phyloP scores from a whole-genome alignment of 2,113 vertebrate genomes.

The Varanus komodoensis region DNA sequence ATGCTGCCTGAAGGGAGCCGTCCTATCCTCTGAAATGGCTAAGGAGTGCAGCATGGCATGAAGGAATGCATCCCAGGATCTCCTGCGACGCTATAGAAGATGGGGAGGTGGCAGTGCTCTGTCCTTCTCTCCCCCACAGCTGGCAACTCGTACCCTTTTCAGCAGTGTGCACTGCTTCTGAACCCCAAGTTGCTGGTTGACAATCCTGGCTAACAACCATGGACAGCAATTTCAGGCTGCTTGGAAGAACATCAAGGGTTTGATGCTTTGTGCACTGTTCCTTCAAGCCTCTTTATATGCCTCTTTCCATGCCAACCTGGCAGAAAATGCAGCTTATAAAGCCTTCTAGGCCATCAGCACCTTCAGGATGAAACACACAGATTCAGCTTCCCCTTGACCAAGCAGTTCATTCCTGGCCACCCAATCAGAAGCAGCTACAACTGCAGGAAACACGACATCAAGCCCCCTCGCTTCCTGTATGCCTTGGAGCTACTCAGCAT shows the following conservation, averaged over 20 bases:
- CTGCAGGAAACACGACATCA: constrained; percentile 36
- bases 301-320: not conserved
- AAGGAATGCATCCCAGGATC: not conserved
- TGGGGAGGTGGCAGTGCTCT: too few species aligned
- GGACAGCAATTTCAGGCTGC: not conserved
- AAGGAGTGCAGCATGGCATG: not conserved
- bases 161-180: not conserved
- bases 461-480: not conserved
- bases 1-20: too few species aligned
- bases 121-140: not conserved
- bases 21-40: not conserved
- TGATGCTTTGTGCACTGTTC: not conserved
- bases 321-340: not conserved
- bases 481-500: not conserved
- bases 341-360: not conserved
- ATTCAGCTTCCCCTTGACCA: not conserved
- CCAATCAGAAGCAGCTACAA: constrained; percentile 2
- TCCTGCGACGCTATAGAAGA: not conserved
- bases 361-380: not conserved
- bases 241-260: too few species aligned
- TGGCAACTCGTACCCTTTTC: not conserved
- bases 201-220: not conserved
- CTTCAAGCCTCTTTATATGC: not conserved
- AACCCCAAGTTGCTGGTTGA: not conserved
- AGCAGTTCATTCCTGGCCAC: constrained; percentile 6